These are phyloP conservation scores for Oncorhynchus gorbuscha DNA, from an alignment of 2,113 vertebrate genomes.

Conservation along the genomic window DNA sequence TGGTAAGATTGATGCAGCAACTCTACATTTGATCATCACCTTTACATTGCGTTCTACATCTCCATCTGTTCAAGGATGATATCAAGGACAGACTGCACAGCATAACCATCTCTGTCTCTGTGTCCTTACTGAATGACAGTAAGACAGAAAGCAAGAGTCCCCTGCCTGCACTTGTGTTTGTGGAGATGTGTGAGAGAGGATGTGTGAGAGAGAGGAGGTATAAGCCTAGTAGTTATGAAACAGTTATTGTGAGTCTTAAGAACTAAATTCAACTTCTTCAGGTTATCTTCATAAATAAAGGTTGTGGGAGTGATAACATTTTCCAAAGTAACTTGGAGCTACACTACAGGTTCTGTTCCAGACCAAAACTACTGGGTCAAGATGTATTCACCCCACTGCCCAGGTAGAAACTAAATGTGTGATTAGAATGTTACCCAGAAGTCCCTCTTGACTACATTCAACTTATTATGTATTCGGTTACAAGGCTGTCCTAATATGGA, in stretches of 20 bases:
- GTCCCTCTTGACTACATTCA: too few relatives aligned
- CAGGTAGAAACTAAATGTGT: slow-evolving; percentile 59
- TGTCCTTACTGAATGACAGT: slow-evolving; percentile 72
- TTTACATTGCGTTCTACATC: too few relatives aligned
- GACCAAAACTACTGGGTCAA: slow-evolving; percentile 69
- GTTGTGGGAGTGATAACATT: slow-evolving; percentile 74
- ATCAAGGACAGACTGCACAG: slow-evolving; percentile 82
- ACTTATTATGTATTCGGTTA: too few relatives aligned
- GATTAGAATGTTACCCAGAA: neutral
- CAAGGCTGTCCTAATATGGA: too few relatives aligned
- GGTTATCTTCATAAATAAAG: slow-evolving; percentile 46
- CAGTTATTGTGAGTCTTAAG: neutral
- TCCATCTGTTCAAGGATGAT: slow-evolving; percentile 67
- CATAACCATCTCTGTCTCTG: slow-evolving; percentile 77
- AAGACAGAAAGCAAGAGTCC: slow-evolving; percentile 58
- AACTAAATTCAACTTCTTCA: slow-evolving; percentile 12
- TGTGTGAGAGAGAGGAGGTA: slow-evolving; percentile 36
- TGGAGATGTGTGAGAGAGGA: too few relatives aligned
- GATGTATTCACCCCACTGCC: slow-evolving; percentile 80
- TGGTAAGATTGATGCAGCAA: too few relatives aligned
- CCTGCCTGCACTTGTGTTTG: slow-evolving; percentile 62
- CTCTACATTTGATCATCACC: too few relatives aligned
- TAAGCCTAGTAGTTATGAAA: neutral
- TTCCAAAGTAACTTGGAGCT: slow-evolving; percentile 87
- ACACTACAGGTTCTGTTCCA: slow-evolving; percentile 81